Base-by-base conservation (phyloP, 2,888 invertebrate species). In the Drosophila incognita region DNA sequence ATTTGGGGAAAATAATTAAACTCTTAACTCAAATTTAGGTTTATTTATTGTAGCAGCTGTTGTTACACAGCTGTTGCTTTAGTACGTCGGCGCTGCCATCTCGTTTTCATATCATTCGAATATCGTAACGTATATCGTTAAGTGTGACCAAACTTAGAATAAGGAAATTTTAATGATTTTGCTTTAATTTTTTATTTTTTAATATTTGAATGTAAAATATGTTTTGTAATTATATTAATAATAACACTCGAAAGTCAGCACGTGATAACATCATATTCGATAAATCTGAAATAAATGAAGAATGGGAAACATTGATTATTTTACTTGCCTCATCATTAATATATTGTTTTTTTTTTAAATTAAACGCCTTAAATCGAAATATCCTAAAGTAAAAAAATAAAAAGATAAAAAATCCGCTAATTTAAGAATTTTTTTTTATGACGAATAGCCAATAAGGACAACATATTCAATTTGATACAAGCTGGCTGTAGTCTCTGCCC, bases 61-160 rank as follows among this genome's bases (percentile, higher is more conserved):
- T 74, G 18, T 52, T 59, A 21, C 40, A 35, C 79, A 79, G 79
- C 79, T 79, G 79, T 56, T 81, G 64, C 42, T 46, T 27, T 5
- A 35, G n/a, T 6, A 18, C 13, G n/a, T 0, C 35, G 8, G 70
- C 52, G 79, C 66, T 79, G 79, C 82, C 79, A 79, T 42, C 13
- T 53, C 0, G 68, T 10, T 8, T 15, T 18, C 1, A 36, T 33
- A 31, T 64, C 52, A 65, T 49, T 49, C 11, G 15, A 31, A 24
- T 48, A 15, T 15, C 54, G 62, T 54, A 61, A 21, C 29, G 21
- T 46, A 70, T 65, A 56, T 65, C 53, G 80, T 61, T 46, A 59
- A 51, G 3, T 24, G 21, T 24, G 2, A 21, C 65, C 56, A 21
- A 6, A 27, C 11, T 24, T 29, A 10, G 15, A 35, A n/a, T 15